Evolutionary conservation across 2,113 vertebrate genomes (phyloP), one percentile per base, ranked within the genome.

Genomic region (Pterocles orientalis): DNA sequence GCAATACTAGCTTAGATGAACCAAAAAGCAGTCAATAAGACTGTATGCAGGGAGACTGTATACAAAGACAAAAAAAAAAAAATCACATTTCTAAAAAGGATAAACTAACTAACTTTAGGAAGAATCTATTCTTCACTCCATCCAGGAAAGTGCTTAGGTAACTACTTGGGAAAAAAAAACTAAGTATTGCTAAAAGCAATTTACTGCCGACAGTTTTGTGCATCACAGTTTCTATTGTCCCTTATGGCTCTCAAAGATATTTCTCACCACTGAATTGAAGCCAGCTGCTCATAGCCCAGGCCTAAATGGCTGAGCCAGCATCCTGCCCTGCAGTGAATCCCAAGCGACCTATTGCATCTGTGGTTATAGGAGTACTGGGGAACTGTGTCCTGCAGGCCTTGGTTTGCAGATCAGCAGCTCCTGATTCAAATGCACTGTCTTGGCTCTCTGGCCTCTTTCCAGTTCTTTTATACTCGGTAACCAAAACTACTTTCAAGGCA

Each of bases 351-450:
- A 13, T 31, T 47, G 48, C 48, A 62, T 45, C 51, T 57, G 36
- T 2, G 1, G 47, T 78, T 57, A 31, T 13, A 31, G 2, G 10
- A 1, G 2, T 45, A 64, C 12, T 3, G 3, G 31, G 41, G 26
- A 70, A 62, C 20, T 45, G 61, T 3, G 0, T 62, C 68, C 41
- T 54, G 64, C 34, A 6, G 1, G 65, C 21, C 57, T 54, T 56
- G 8, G 53, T 45, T 54, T 45, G 57, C 43, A 76, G 51, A 47
- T 8, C 70, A 75, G 28, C 61, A 80, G 48, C 31, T 92, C 61
- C 51, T 41, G 48, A 64, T 7, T 33, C 7, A 61, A 68, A 82
- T 2, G 2, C 4, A 51, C 15, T 58, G 31, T 65, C 58, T 69
- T 18, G 39, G 36, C 20, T 34, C 39, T 53, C 39, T 33, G 13